These are phyloP conservation scores for Benitochromis conjunctus DNA, from an alignment of 2,113 vertebrate species.

Conservation along the genomic window DNA sequence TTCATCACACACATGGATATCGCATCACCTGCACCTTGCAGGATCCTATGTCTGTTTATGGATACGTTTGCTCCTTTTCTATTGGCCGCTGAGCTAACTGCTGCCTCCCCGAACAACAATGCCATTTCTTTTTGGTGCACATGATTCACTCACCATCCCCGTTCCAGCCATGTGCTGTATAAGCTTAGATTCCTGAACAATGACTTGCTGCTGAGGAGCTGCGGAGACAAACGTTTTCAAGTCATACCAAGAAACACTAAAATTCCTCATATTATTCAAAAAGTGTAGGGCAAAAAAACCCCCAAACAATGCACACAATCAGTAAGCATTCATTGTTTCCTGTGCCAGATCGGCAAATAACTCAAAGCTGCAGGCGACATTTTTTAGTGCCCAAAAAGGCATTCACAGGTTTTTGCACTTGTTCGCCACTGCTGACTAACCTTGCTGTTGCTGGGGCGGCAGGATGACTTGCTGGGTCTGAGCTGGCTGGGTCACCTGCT, in stretches of 20 bases:
- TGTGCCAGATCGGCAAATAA: accelerated
- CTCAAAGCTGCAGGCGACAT: not conserved
- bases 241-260: not conserved
- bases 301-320: not conserved
- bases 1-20: not conserved
- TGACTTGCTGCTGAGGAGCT: constrained; percentile 94
- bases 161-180: constrained; percentile 93
- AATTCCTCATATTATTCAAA: not conserved
- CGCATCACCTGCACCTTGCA: not conserved
- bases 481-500: constrained; percentile 79
- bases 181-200: constrained; percentile 92
- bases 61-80: not conserved
- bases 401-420: not conserved
- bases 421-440: constrained; percentile 58
- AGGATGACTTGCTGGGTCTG: constrained; percentile 86
- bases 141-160: constrained; percentile 83
- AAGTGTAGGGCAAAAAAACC: not conserved
- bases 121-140: not conserved
- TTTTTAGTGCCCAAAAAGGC: not conserved
- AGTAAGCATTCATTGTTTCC: not conserved
- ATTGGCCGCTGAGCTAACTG: not conserved
- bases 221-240: constrained; percentile 9
- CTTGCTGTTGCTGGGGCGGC: constrained; percentile 85
- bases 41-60: not conserved
- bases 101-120: not conserved